Conservation (phyloP, 2,113 vertebrate species). For the Eptesicus fuscus region DNA sequence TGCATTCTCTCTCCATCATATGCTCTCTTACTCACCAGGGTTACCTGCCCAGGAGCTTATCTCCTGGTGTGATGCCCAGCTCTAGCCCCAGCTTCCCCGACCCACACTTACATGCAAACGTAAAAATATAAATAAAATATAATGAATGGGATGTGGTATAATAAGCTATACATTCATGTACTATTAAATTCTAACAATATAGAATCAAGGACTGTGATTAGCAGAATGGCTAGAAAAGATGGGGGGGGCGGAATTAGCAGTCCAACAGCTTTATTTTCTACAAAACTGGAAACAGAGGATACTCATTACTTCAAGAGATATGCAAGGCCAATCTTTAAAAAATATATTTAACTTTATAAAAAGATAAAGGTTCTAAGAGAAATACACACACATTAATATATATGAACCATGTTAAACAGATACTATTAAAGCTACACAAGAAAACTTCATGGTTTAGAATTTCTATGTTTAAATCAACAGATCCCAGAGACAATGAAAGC, state of each 20-base stretch:
- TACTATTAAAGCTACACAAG: slow-evolving; percentile 74
- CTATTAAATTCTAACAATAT: slow-evolving; percentile 21
- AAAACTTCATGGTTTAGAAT: slow-evolving; percentile 76
- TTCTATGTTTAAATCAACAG: slow-evolving; percentile 80
- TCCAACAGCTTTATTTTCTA: not conserved
- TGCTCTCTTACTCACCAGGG: not conserved
- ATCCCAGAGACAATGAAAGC: slow-evolving; percentile 80
- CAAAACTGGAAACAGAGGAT: not conserved
- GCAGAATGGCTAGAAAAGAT: not conserved
- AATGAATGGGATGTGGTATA: not conserved
- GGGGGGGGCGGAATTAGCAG: not conserved
- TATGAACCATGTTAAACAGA: slow-evolving; percentile 64
- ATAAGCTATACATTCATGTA: not conserved
- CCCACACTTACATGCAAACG: not conserved
- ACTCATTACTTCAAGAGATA: slow-evolving; percentile 13
- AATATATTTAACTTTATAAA: slow-evolving; percentile 18
- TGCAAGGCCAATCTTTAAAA: not conserved
- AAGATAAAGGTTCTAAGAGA: slow-evolving; percentile 59
- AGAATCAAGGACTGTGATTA: not conserved
- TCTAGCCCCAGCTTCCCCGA: not conserved
- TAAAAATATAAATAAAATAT: slow-evolving; percentile 27
- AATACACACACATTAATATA: not conserved
- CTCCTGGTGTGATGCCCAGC: not conserved
- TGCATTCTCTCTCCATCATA: not conserved
- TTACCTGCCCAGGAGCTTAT: not conserved